Base-by-base conservation (phyloP, 1,140 invertebrate genomes). In the Potamilus streckersoni region DNA sequence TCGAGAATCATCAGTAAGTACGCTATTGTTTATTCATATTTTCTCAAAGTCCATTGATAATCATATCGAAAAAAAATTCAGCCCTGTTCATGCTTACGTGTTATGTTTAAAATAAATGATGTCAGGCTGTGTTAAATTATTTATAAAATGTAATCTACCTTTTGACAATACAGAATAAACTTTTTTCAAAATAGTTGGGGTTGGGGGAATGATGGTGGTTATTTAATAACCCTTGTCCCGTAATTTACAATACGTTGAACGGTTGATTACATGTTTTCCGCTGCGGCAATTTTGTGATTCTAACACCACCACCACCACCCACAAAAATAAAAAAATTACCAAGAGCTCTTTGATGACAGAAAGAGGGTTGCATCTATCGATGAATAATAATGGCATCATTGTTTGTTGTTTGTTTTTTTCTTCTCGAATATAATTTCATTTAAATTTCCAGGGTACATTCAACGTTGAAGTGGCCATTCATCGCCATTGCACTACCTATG, bases 401-500 rank as follows among this genome's bases (percentile, higher is more conserved):
- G 27, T 31, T 31, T 31, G 27, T 31, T 31, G 27, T 31, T 31
- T 2, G 2, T 31, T 2, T 31, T 31, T 31, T 31, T 2, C 4
- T 4, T 4, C 27, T 31, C 27, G 27, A 31, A 31, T 31, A 31
- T 31, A 31, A 61, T 72, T 57, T 79, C n/a, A 55, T 71, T 27
- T 68, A 61, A 61, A 70, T 20, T 78, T 82, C 27, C 76, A 87
- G 85, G 57, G 79, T 86, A 1, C 62, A 80, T 56, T 74, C 72
- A 16, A 80, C 78, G 20, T 69, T 86, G 0, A 76, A 83, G 19
- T 72, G 73, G 59, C 83, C 81, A 27, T 87, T 74, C 38, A 70
- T 80, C 6, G 71, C 77, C 1, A 27, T 87, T 15, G 84, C 85
- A 5, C 59, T 86, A 17, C 84, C 84, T 12, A 80, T 84, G 78